Conservation (phyloP, 1,140 invertebrate species). For the Prorops nasuta region DNA sequence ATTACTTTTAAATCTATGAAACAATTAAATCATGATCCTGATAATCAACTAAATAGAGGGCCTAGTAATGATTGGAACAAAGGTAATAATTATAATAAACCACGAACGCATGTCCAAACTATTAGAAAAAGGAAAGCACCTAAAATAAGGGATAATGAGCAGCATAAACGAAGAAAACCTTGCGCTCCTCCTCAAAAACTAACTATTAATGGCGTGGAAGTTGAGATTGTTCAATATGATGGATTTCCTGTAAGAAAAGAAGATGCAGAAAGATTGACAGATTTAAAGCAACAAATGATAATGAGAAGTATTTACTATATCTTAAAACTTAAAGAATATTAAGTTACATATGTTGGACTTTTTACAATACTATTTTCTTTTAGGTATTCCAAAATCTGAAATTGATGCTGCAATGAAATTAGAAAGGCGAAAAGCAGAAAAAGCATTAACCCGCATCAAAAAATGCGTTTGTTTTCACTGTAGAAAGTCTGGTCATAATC, state of each 20-base stretch:
- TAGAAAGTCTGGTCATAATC: conserved; percentile 72
- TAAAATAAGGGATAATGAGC: conserved; percentile 43
- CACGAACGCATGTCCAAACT: too few species aligned
- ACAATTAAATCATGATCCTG: conserved; percentile 5
- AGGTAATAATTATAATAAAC: neutral
- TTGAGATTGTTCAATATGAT: conserved; percentile 65
- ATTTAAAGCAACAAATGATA: conserved; percentile 64
- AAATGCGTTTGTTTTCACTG: conserved; percentile 80
- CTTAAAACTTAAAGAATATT: conserved; percentile 2
- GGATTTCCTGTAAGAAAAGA: conserved; percentile 71
- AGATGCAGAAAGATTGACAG: conserved; percentile 66
- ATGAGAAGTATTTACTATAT: conserved; percentile 58
- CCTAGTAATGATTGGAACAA: neutral
- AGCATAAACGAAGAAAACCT: conserved; percentile 57
- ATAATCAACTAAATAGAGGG: conserved; percentile 8
- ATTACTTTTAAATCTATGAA: too few species aligned
- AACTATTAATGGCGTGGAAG: conserved; percentile 64
- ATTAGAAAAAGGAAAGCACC: conserved; percentile 24
- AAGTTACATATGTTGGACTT: neutral
- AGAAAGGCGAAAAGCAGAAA: conserved; percentile 71
- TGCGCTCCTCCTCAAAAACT: conserved; percentile 52
- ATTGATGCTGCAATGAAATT: conserved; percentile 66
- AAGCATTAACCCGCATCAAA: conserved; percentile 64
- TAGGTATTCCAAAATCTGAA: conserved; percentile 64
- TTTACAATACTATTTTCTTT: conserved; percentile 11